These are phyloP conservation scores for Conomelus anceps DNA, from an alignment of 2,888 invertebrate species.

Conservation along the genomic window DNA sequence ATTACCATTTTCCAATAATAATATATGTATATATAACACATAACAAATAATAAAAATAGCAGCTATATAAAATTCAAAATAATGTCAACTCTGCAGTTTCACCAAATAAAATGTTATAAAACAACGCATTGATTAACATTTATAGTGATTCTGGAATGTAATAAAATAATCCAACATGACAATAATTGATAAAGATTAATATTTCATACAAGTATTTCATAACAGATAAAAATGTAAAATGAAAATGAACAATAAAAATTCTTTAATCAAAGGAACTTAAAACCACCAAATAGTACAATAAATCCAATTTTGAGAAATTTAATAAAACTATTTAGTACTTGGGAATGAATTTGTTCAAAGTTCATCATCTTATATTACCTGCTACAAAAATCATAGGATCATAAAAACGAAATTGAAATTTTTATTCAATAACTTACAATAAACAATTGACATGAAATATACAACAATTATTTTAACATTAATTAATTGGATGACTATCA, in stretches of 20 bases:
- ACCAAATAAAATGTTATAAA: background rate
- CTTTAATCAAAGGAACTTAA: background rate
- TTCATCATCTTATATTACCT: background rate
- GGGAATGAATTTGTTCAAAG: background rate
- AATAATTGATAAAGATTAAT: background rate
- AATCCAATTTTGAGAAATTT: too few relatives aligned
- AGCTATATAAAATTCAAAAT: background rate
- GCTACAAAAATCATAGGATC: too few relatives aligned
- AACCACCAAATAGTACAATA: background rate
- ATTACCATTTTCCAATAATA: background rate
- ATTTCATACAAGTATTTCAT: background rate
- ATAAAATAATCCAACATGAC: background rate
- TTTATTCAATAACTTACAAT: background rate
- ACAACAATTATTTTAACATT: background rate
- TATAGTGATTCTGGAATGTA: background rate
- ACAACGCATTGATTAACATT: background rate
- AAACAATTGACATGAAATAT: background rate
- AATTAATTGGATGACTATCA: background rate
- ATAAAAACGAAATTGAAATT: background rate
- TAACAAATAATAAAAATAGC: background rate
- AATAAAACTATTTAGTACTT: background rate
- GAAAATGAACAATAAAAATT: background rate
- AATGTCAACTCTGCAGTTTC: background rate
- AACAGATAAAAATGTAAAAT: background rate
- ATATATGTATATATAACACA: background rate